Evolutionary conservation across 1,140 invertebrate genomes (phyloP), one percentile per base, ranked within the genome.

Genomic region (Ganaspis sp.): DNA sequence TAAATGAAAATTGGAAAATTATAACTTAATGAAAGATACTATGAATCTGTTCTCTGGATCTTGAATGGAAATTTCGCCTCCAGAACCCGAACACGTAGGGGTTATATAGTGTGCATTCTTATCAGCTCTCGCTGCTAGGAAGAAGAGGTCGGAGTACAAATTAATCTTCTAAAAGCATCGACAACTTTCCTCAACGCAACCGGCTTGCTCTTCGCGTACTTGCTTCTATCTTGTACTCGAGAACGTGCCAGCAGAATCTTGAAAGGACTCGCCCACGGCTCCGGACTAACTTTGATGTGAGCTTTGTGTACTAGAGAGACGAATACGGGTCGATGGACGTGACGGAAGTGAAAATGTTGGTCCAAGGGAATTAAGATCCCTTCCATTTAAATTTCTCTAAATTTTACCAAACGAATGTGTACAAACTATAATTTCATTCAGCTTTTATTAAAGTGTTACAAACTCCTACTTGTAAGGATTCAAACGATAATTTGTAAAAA

Each of bases 161-260:
- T 64, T 64, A 64, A 64, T 64, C 58, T 64, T 64, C 58, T 64
- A 64, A 64, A 64, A 64, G 58, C 58, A 64, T 64, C 58, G 58
- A 64, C 58, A 64, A 64, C 58, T 64, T 64, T 64, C 58, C 58
- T 64, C 23, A 64, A 64, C 21, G 58, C 58, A 64, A 64, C 58
- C 58, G 23, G 58, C 58, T 64, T 64, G 26, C 58, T 64, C 58
- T 34, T 64, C 58, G 58, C 58, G 58, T 64, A 64, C 58, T 64
- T 64, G 58, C 58, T 26, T 64, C 58, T 64, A 64, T 64, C 58
- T 64, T 64, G 58, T 64, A 64, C 58, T 64, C 58, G 58, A 34
- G 23, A 64, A 64, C 58, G 58, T 64, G 58, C 58, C 58, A 64
- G 12, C 12, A 64, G 58, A 64, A 64, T 64, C 58, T 64, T 64